Base-by-base conservation (phyloP, 1,140 invertebrate genomes). In the Bombus ignitus region DNA sequence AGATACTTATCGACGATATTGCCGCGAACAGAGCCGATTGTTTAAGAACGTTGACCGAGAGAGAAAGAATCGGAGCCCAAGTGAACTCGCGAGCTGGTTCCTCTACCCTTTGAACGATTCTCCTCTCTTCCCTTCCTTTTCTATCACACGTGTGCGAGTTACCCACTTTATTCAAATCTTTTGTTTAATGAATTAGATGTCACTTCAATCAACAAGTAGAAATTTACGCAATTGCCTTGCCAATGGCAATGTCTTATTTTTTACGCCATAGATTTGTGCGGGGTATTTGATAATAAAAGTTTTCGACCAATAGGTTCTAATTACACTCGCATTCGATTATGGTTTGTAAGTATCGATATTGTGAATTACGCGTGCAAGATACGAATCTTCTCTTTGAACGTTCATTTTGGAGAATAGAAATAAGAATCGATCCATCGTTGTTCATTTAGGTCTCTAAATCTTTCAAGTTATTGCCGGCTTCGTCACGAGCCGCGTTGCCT, bases 1-100 rank as follows among this genome's bases (percentile, higher is more conserved):
- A 94, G 94, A 94, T 95, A 92, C 92, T 94, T 94, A 95, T 95
- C 94, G 89, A 86, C 89, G 88, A 93, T 91, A 94, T 94, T 94
- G 92, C 92, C 81, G 85, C 77, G 87, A 90, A 92, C 83, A 89
- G 85, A 86, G 44, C 75, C 85, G 85, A 92, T 89, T 90, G 91
- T 88, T 88, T 90, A 72, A 84, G 76, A 84, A 84, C 68, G n/a
- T 79, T 80, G 66, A 70, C 75, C 75, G 75, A 77, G 47, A 42
- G 75, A 62, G 75, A 77, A 62, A 39, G 75, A 77, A 77, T 62
- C 75, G 35, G 13, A 37, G 53, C 53, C 74, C 8, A 32, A 3
- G 15, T 18, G 44, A 47, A 12, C 59, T 12, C 22, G 15, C 72
- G 72, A 74, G n/a, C 28, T 44, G 72, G 39, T 47, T 47, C 15